Evolutionary conservation across 2,888 invertebrate genomes (phyloP).

Genomic region (Ariolimax columbianus): DNA sequence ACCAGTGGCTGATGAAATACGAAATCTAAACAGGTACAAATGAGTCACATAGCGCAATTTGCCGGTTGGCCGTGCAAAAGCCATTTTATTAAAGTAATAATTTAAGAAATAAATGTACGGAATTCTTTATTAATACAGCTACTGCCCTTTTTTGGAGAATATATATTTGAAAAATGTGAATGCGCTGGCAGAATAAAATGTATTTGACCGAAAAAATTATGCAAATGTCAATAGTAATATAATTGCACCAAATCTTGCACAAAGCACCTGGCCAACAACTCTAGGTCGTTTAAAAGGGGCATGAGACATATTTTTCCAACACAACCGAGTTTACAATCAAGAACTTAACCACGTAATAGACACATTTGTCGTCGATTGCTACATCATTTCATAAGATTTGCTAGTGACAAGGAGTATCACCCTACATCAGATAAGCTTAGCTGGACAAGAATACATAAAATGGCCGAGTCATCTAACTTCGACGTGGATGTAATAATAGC

Average conservation of each 20-base stretch:
- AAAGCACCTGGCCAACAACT: background rate
- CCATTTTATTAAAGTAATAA: background rate
- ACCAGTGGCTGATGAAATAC: background rate
- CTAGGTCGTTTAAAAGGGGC: too few relatives aligned
- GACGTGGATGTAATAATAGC: slow-evolving; percentile 11
- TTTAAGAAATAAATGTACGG: background rate
- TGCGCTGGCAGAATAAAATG: background rate
- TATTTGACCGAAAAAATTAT: background rate
- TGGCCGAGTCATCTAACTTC: background rate
- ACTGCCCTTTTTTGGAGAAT: background rate
- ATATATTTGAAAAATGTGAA: background rate
- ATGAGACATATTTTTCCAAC: too few relatives aligned
- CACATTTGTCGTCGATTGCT: background rate
- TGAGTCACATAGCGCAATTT: background rate
- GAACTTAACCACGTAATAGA: too few relatives aligned
- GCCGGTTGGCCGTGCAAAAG: background rate
- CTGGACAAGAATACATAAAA: too few relatives aligned
- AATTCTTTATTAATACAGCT: background rate
- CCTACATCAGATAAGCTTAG: too few relatives aligned
- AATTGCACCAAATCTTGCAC: background rate
- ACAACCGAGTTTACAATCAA: too few relatives aligned
- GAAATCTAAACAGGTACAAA: background rate
- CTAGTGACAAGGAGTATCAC: background rate
- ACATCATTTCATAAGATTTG: background rate
- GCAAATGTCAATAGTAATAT: background rate